phyloP scores from a whole-genome alignment of 2,797 vertebrate species.

The Periparus ater region DNA sequence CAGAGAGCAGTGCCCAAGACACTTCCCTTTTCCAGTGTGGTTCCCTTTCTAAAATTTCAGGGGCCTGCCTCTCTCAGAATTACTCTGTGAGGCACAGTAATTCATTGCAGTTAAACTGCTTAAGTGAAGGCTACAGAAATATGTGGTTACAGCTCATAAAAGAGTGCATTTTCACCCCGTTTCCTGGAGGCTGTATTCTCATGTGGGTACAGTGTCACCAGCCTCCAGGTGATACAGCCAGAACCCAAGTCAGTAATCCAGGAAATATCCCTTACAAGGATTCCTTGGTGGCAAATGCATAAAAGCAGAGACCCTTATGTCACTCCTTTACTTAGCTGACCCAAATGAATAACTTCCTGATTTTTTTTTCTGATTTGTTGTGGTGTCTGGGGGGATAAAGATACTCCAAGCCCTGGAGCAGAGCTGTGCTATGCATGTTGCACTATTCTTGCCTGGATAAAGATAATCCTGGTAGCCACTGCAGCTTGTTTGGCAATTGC shows the following conservation, averaged over 20 bases:
- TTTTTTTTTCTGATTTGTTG: neutral
- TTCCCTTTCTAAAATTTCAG: neutral
- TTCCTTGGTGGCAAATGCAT: neutral
- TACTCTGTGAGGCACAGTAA: neutral
- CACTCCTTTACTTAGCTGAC: neutral
- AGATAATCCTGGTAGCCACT: neutral
- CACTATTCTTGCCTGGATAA: neutral
- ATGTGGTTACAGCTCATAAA: neutral
- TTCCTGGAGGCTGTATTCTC: neutral
- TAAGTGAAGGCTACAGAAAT: neutral
- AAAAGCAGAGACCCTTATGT: neutral
- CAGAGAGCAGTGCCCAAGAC: rapidly evolving
- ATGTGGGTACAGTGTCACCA: neutral
- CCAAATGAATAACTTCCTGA: neutral
- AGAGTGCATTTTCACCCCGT: neutral
- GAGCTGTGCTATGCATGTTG: neutral
- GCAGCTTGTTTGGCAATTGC: neutral
- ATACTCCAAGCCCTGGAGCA: neutral
- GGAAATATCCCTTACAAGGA: neutral
- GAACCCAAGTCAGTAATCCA: neutral
- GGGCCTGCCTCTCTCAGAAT: neutral
- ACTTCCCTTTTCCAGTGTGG: neutral
- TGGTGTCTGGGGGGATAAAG: neutral
- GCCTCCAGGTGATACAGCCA: neutral
- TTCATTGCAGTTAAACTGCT: neutral